phyloP scores from a whole-genome alignment of 2,888 invertebrate genomes.

The Drosophila koepferae region DNA sequence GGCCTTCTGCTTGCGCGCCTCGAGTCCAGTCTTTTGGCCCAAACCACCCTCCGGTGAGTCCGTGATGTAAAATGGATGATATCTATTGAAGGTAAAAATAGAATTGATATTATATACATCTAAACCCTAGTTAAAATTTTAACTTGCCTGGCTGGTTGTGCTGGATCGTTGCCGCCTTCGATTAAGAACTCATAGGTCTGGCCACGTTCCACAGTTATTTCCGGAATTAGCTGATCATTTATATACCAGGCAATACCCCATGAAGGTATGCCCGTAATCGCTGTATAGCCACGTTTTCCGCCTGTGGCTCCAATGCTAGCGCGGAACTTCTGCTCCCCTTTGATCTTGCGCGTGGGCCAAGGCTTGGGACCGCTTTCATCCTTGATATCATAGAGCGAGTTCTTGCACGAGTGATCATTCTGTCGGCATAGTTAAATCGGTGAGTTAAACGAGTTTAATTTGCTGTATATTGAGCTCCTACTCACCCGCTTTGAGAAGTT shows the following conservation, averaged over 20 bases:
- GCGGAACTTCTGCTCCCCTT: conserved; percentile 88
- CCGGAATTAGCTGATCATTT: conserved; percentile 95
- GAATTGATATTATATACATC: not conserved
- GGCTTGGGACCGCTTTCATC: conserved; percentile 88
- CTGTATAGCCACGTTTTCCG: conserved; percentile 91
- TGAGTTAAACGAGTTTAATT: not conserved
- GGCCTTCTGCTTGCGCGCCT: conserved; percentile 90
- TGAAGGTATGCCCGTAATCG: conserved; percentile 92
- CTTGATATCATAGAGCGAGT: conserved; percentile 88
- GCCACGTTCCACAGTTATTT: conserved; percentile 94
- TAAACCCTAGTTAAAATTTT: too few species aligned
- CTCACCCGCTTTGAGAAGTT: conserved; percentile 89
- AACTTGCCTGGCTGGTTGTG: conserved; percentile 90
- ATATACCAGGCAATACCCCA: conserved; percentile 98
- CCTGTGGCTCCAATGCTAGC: conserved; percentile 94
- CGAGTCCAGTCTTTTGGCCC: conserved; percentile 90
- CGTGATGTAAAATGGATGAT: conserved; percentile 96
- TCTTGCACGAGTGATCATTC: conserved; percentile 91
- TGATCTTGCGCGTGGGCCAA: conserved; percentile 90
- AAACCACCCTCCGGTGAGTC: conserved; percentile 94
- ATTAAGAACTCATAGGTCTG: conserved; percentile 94
- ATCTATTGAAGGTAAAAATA: conserved; percentile 85
- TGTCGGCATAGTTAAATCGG: conserved; percentile 62
- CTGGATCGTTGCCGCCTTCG: conserved; percentile 93
- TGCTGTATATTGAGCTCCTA: not conserved